phyloP scores from a whole-genome alignment of 2,797 vertebrate genomes.

The Tiaroga cobitis region DNA sequence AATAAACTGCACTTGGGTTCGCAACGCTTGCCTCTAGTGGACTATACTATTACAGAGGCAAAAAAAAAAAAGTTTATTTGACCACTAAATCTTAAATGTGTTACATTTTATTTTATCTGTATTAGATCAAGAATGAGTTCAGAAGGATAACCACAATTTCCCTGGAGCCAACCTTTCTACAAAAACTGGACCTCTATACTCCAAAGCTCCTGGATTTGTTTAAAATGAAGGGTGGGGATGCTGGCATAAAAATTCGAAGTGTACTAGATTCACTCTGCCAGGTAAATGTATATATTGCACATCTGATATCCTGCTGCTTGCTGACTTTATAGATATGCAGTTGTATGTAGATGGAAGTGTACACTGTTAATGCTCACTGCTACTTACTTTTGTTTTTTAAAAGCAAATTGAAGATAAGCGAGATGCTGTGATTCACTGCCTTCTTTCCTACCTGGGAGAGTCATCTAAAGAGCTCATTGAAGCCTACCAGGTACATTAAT shows the following conservation, averaged over 20 bases:
- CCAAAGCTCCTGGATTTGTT: conserved; percentile 8
- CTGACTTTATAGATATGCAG: background rate
- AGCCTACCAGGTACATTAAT: background rate
- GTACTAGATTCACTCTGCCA: background rate
- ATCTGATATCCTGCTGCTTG: background rate
- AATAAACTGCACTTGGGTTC: too few species aligned
- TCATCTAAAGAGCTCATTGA: conserved; percentile 1
- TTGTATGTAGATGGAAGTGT: background rate
- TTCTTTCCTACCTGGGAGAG: background rate
- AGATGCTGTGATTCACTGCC: conserved; percentile 4
- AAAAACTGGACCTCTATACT: conserved; percentile 2
- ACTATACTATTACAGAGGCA: too few species aligned
- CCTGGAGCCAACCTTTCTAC: background rate
- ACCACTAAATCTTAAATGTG: too few species aligned
- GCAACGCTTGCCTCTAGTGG: too few species aligned
- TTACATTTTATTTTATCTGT: background rate
- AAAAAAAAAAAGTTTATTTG: too few species aligned
- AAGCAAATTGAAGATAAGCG: background rate
- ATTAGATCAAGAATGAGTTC: background rate
- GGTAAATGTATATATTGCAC: background rate
- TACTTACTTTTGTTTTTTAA: background rate
- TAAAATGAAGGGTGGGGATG: conserved; percentile 6
- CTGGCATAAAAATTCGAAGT: background rate
- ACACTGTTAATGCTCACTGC: background rate
- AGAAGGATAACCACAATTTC: background rate